These are phyloP conservation scores for Trichogramma evanescens DNA, from an alignment of 2,888 invertebrate genomes.

Conservation along the genomic window DNA sequence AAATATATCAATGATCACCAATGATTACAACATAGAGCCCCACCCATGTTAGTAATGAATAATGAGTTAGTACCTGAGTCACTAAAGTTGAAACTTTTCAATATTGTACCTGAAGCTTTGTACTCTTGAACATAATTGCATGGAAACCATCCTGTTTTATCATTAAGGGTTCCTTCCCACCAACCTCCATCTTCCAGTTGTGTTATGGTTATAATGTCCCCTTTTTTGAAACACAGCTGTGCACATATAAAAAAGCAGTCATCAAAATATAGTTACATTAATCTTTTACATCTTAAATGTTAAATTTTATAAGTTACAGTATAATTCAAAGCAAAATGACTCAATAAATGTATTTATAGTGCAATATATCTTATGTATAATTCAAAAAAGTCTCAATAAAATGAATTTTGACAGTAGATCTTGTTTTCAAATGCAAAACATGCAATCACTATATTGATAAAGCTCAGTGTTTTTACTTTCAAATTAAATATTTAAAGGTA, in stretches of 20 bases:
- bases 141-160: constrained; percentile 97
- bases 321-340: neutral
- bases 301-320: neutral
- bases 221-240: constrained; percentile 87
- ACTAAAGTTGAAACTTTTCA: constrained; percentile 20
- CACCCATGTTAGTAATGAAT: constrained; percentile 16
- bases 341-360: neutral
- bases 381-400: no score
- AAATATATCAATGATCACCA: no score
- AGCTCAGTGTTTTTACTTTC: no score
- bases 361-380: neutral
- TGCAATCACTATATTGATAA: no score
- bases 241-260: constrained; percentile 30
- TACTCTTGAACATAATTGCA: constrained; percentile 93
- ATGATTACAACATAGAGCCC: no score
- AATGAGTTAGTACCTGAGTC: constrained; percentile 40
- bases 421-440: no score
- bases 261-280: neutral
- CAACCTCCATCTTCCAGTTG: constrained; percentile 95
- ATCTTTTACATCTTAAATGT: neutral
- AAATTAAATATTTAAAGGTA: no score
- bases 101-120: constrained; percentile 56
- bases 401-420: no score
- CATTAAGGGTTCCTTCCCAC: constrained; percentile 98
- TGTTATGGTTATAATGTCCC: constrained; percentile 92